phyloP scores from a whole-genome alignment of 2,797 vertebrate species.

The Tragelaphus oryx region DNA sequence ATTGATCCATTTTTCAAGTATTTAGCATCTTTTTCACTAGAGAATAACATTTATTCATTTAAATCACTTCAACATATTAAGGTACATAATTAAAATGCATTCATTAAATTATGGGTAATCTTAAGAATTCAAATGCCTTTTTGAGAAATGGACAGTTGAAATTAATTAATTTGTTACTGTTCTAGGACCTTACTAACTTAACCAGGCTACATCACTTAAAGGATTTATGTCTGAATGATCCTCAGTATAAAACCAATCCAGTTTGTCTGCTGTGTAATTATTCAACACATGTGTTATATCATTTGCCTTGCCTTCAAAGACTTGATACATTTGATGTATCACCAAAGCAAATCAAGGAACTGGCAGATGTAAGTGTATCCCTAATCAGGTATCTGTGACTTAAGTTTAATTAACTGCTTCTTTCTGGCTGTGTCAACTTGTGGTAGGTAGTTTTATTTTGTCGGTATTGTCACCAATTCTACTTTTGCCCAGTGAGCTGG shows the following conservation, averaged over 20 bases:
- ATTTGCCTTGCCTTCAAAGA: slow-evolving; percentile 87
- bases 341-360: slow-evolving; percentile 86
- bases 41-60: not conserved
- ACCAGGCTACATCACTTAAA: slow-evolving; percentile 81
- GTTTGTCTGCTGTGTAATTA: slow-evolving; percentile 92
- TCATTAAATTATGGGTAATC: not conserved
- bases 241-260: slow-evolving; percentile 86
- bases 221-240: slow-evolving; percentile 88
- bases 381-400: not conserved
- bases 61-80: not conserved
- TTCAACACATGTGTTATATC: slow-evolving; percentile 89
- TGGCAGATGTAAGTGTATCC: slow-evolving; percentile 85
- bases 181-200: slow-evolving; percentile 89
- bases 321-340: slow-evolving; percentile 89
- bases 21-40: not conserved
- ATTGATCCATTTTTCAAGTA: too few relatives aligned
- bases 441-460: not conserved
- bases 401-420: not conserved
- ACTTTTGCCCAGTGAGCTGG: slow-evolving; percentile 10
- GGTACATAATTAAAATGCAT: not conserved
- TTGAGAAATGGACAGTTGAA: not conserved
- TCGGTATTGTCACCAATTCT: not conserved
- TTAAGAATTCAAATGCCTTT: not conserved
- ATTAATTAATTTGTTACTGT: slow-evolving; percentile 31
- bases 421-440: not conserved